A percentile compares a stretch with the other conserved stretches of the same genome.
phyloP scores from a whole-genome alignment of 2,797 vertebrate species.

The Oreochromis grahami region DNA sequence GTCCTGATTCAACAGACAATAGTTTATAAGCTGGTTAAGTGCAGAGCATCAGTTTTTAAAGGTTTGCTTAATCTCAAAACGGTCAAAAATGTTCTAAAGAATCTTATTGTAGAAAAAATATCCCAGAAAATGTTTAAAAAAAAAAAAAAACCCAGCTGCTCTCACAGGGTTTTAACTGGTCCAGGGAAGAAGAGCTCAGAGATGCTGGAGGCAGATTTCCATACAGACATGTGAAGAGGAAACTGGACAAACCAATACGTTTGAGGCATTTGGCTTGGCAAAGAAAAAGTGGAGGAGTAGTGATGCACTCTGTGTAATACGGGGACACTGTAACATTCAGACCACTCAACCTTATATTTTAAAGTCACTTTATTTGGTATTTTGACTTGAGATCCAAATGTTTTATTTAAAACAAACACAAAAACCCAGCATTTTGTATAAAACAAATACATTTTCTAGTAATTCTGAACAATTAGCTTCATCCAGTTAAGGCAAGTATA shows the following conservation, averaged over 20 bases:
- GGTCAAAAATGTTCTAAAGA: background rate
- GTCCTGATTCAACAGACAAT: background rate
- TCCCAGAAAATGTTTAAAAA: background rate
- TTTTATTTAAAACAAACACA: too few species aligned
- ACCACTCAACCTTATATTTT: background rate
- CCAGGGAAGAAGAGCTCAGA: background rate
- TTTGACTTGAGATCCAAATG: background rate
- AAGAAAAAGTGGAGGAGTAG: background rate
- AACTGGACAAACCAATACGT: background rate
- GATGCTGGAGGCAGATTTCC: background rate
- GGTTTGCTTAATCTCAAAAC: background rate
- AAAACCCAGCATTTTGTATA: background rate
- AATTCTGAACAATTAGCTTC: background rate
- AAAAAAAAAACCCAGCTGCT: too few species aligned
- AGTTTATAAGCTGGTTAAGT: background rate
- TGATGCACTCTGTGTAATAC: background rate
- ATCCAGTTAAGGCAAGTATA: background rate
- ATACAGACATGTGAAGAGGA: background rate
- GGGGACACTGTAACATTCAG: background rate
- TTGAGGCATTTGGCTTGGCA: background rate
- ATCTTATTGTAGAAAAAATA: background rate
- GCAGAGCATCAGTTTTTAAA: background rate
- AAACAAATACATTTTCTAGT: background rate
- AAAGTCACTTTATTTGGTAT: background rate
- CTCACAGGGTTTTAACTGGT: fast-evolving